phyloP scores from a whole-genome alignment of 2,797 vertebrate genomes.

The Hylomyscus alleni region DNA sequence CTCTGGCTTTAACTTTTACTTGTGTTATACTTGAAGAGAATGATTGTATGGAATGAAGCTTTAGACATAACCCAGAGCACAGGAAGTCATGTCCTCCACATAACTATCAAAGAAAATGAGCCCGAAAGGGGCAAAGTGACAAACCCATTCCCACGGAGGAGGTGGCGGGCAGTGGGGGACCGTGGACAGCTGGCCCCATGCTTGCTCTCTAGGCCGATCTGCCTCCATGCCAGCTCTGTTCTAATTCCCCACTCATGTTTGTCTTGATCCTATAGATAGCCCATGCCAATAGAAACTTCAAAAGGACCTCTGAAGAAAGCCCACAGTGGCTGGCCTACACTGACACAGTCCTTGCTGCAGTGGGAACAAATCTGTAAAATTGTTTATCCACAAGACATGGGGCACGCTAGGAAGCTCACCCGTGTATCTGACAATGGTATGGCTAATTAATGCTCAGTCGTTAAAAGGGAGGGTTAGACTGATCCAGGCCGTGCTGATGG shows the following conservation, averaged over 20 bases:
- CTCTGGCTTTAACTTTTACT: conserved; percentile 58
- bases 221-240: background rate
- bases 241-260: background rate
- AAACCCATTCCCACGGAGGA: background rate
- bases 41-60: background rate
- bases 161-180: background rate
- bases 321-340: background rate
- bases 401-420: background rate
- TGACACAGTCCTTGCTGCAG: background rate
- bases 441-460: background rate
- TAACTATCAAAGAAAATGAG: background rate
- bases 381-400: background rate
- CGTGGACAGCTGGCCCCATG: too few relatives aligned
- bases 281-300: background rate
- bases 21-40: background rate
- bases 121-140: background rate
- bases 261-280: background rate
- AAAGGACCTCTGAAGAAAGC: background rate
- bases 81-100: background rate
- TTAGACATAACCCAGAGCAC: background rate
- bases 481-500: background rate
- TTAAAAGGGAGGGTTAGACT: background rate
- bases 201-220: background rate
- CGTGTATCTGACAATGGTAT: background rate
- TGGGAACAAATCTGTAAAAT: background rate